These are phyloP conservation scores for Drosophila ustulata DNA, from an alignment of 2,888 invertebrate species.

Conservation along the genomic window DNA sequence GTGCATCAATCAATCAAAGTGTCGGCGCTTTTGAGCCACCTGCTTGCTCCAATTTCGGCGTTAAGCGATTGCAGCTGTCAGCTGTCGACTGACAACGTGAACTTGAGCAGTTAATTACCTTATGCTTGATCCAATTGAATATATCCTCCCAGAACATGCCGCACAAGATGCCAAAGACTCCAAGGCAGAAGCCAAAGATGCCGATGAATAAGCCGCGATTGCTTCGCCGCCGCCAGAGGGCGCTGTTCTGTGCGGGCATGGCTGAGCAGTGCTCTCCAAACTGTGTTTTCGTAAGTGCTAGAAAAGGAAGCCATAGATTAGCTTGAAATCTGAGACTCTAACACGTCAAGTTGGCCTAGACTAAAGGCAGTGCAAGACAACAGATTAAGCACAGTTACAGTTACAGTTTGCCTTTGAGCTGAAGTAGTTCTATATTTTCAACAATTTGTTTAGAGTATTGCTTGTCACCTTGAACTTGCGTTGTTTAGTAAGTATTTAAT, in stretches of 20 bases:
- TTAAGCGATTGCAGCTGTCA: slow-evolving; percentile 67
- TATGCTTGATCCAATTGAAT: slow-evolving; percentile 83
- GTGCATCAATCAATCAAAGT: slow-evolving; percentile 42
- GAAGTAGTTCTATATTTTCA: not conserved
- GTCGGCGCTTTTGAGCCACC: slow-evolving; percentile 60
- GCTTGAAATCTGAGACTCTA: slow-evolving; percentile 16
- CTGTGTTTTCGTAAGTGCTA: slow-evolving; percentile 3
- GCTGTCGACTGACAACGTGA: not conserved
- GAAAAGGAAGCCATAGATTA: slow-evolving; percentile 31
- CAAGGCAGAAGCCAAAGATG: slow-evolving; percentile 78
- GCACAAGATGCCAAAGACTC: slow-evolving; percentile 78
- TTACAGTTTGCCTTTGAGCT: not conserved
- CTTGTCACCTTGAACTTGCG: not conserved
- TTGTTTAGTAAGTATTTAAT: too few relatives aligned
- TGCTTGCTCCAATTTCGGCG: slow-evolving; percentile 39
- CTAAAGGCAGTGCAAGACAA: not conserved
- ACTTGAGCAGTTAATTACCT: slow-evolving; percentile 70
- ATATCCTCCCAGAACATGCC: slow-evolving; percentile 85
- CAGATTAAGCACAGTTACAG: not conserved
- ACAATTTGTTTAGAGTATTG: not conserved
- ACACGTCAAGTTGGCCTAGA: slow-evolving; percentile 6
- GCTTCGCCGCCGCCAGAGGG: slow-evolving; percentile 65
- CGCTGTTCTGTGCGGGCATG: slow-evolving; percentile 79
- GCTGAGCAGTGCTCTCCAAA: slow-evolving; percentile 1
- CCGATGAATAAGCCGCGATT: slow-evolving; percentile 74